Evolutionary conservation across 2,113 vertebrate genomes (phyloP).

Genomic region (Pogona vitticeps): DNA sequence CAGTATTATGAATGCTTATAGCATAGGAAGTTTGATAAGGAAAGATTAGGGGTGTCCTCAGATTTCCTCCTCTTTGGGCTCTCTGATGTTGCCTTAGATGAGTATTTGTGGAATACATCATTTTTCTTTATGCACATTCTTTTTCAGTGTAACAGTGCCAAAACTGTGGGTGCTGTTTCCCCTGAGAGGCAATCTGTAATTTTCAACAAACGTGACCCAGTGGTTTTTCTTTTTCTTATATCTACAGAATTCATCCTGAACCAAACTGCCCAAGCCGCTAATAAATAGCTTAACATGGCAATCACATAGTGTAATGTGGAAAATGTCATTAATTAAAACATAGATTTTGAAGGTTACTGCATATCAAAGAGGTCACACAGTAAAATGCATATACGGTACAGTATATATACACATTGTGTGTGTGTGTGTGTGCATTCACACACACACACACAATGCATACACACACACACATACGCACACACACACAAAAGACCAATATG

Average conservation of each 20-base stretch:
- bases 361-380: constrained; percentile 9
- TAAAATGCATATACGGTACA: neutral
- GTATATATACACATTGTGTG: too few relatives aligned
- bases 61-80: neutral
- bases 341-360: neutral
- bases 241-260: neutral
- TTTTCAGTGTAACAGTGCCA: neutral
- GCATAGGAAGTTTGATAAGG: neutral
- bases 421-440: too few relatives aligned
- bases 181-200: neutral
- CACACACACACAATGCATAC: neutral
- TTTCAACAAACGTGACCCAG: neutral
- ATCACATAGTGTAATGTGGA: neutral
- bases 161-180: neutral
- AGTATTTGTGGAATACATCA: neutral
- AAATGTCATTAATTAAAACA: neutral
- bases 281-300: neutral
- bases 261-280: neutral
- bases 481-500: neutral
- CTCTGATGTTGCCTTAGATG: neutral
- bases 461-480: neutral
- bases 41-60: neutral
- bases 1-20: neutral
- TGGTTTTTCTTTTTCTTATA: neutral
- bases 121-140: neutral